Evolutionary conservation across 2,113 vertebrate species (phyloP), one percentile per base, ranked within the genome.

Genomic region (Phaethon lepturus): DNA sequence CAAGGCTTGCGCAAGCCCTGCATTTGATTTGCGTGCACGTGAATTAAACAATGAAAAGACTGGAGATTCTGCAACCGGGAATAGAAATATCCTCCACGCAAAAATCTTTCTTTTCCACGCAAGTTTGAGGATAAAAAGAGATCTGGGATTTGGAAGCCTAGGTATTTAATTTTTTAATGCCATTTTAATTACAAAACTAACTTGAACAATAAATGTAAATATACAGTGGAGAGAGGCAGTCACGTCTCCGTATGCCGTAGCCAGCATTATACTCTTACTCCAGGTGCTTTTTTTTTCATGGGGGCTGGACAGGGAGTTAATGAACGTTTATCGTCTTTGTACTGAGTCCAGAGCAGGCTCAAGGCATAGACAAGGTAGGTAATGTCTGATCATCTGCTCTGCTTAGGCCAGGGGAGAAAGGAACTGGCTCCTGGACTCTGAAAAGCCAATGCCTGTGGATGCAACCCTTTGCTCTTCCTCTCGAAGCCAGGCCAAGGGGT

Each of bases 21-120:
- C 13, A 67, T 92, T 88, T 86, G 50, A 67, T 92, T 88, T 86
- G 50, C 75, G 55, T 73, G 49, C 75, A 92, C 6, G 24, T 86
- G 88, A 93, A 86, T 86, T 72, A 89, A 94, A 86, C 92, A 89
- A 72, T 72, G 23, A 69, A 88, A 96, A 94, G 60, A 9, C 28
- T 26, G 47, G 24, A 83, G 68, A 63, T 47, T 83, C 68, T 86
- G 68, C 38, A 81, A 50, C 38, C 52, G 72, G 64, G 75, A 93
- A 91, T 31, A 87, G 69, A 95, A 94, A 78, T 45, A 58, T 40
- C 33, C 26, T 75, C 64, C 6, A 5, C 0, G 11, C 40, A 87
- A 64, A 95, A 90, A 76, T 28, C 9, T 42, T 59, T 19, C 22
- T 66, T 58, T 53, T 28, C 45, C 59, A 26, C 60, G 29, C 35